These are phyloP conservation scores for Myotis vivesi DNA, from an alignment of 2,797 vertebrate species.

Conservation along the genomic window DNA sequence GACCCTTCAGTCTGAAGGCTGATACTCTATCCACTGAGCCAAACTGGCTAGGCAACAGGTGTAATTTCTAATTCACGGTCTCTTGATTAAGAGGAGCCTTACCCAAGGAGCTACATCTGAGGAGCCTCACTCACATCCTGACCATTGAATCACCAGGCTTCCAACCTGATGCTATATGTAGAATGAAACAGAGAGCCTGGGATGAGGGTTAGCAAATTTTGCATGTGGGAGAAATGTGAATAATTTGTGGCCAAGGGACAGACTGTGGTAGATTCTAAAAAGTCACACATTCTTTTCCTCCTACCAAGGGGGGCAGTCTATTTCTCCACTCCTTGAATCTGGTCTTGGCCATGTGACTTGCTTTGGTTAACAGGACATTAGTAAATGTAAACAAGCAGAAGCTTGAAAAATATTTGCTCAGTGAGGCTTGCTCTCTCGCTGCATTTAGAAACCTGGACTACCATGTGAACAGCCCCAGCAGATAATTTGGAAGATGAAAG, in stretches of 20 bases:
- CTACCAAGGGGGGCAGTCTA: background rate
- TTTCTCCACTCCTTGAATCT: background rate
- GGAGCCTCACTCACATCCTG: background rate
- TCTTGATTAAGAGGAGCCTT: background rate
- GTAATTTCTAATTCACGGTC: background rate
- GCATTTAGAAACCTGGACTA: background rate
- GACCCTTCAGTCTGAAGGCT: no score
- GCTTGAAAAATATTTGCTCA: background rate
- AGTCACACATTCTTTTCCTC: background rate
- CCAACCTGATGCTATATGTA: background rate
- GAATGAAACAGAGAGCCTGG: background rate
- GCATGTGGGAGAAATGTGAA: background rate
- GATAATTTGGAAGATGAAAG: background rate
- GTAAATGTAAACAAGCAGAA: background rate
- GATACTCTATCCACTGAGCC: no score
- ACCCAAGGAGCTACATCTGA: background rate
- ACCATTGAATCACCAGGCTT: background rate
- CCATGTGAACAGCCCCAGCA: background rate
- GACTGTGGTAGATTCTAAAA: background rate
- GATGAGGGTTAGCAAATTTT: slow-evolving; percentile 14
- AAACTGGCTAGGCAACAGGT: background rate
- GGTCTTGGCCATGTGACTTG: background rate
- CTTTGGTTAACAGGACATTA: background rate
- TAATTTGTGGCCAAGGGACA: background rate
- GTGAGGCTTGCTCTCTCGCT: background rate